A percentile compares a stretch with the other conserved stretches of the same genome.
Evolutionary conservation across 1,140 invertebrate species (phyloP).

Genomic region (Aphaenogaster ashmeadi): DNA sequence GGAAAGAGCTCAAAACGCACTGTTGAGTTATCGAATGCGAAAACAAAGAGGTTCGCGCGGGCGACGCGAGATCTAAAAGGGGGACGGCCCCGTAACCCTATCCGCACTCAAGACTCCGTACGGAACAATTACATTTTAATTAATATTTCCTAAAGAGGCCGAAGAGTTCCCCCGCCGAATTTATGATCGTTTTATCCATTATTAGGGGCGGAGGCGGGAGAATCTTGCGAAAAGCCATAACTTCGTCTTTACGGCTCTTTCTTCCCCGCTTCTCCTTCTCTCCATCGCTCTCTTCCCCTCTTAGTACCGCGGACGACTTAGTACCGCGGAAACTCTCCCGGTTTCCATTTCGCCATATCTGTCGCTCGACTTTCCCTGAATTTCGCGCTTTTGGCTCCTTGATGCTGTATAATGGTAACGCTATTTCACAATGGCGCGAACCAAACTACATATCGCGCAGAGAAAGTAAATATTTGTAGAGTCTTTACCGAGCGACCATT

Average conservation of each 20-base stretch:
- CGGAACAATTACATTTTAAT: conserved; percentile 88
- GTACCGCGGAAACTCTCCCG: conserved; percentile 54
- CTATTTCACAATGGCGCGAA: background rate
- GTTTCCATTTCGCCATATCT: conserved; percentile 51
- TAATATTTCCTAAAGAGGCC: conserved; percentile 87
- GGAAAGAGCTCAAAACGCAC: conserved; percentile 41
- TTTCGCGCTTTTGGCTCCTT: conserved; percentile 23
- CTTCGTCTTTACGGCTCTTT: conserved; percentile 85
- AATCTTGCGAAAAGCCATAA: conserved; percentile 86
- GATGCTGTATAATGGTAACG: background rate
- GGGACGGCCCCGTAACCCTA: conserved; percentile 71
- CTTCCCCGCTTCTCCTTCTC: conserved; percentile 68
- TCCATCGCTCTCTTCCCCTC: conserved; percentile 35
- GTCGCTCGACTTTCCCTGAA: conserved; percentile 11
- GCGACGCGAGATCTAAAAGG: conserved; percentile 72
- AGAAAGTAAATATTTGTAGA: background rate
- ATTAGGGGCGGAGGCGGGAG: conserved; percentile 83
- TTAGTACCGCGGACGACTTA: conserved; percentile 13
- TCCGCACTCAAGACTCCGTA: conserved; percentile 72
- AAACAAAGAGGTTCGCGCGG: conserved; percentile 77
- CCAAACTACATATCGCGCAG: background rate
- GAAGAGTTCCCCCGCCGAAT: conserved; percentile 86
- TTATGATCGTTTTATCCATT: conserved; percentile 88
- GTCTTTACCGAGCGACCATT: background rate
- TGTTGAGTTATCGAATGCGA: conserved; percentile 76